Conservation (phyloP, 2,113 vertebrate genomes). For the Synodontis membranacea region DNA sequence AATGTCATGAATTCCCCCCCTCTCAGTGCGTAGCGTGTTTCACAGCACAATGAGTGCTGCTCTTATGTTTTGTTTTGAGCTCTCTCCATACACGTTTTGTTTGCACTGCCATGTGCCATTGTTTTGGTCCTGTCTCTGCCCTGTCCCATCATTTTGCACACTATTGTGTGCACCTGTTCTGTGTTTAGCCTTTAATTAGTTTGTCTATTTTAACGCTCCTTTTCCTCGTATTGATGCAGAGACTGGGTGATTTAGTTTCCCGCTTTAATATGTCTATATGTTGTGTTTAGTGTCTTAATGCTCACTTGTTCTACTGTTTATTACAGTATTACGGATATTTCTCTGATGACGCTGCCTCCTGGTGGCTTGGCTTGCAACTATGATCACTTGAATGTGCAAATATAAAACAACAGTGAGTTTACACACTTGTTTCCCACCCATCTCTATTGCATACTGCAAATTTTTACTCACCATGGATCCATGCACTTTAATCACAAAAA, state of each 20-base stretch:
- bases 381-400: neutral
- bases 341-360: neutral
- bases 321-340: neutral
- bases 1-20: neutral
- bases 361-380: neutral
- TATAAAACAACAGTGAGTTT: neutral
- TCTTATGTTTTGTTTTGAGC: neutral
- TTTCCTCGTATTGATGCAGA: neutral
- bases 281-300: neutral
- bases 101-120: neutral
- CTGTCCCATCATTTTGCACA: neutral
- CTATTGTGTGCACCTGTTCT: conserved; percentile 4
- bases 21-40: neutral
- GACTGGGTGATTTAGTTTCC: neutral
- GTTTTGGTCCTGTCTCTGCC: neutral
- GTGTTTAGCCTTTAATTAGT: neutral
- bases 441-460: neutral
- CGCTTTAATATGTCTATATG: neutral
- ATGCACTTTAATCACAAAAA: neutral
- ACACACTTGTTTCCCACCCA: neutral
- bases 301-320: neutral
- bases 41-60: neutral
- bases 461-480: neutral
- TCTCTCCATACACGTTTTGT: neutral
- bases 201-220: neutral